These are phyloP conservation scores for Andrena fulva DNA, from an alignment of 2,888 invertebrate species.

Conservation along the genomic window DNA sequence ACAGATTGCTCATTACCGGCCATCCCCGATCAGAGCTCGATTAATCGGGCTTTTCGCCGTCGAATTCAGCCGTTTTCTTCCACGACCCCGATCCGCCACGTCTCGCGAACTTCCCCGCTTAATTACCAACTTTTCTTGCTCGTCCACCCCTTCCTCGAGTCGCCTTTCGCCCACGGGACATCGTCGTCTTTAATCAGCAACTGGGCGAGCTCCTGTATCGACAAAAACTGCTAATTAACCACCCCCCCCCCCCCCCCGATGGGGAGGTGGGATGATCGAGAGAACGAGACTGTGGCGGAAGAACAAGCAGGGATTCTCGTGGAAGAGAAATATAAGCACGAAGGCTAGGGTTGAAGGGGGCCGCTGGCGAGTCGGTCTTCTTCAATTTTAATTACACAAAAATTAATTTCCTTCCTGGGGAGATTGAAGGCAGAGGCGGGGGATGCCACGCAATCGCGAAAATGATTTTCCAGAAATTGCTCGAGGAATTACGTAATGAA, in stretches of 20 bases:
- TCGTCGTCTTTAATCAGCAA: background rate
- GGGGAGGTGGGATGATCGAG: background rate
- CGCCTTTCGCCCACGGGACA: background rate
- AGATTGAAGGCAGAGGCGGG: background rate
- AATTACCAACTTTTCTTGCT: slow-evolving; percentile 26
- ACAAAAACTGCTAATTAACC: slow-evolving; percentile 9
- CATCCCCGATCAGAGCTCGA: slow-evolving; percentile 26
- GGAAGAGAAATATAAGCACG: too few species aligned
- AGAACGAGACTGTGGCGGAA: background rate
- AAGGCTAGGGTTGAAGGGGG: too few species aligned
- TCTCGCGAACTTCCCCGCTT: slow-evolving; percentile 6
- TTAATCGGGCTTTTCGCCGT: slow-evolving; percentile 34
- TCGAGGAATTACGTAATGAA: slow-evolving; percentile 13
- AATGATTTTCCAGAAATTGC: slow-evolving; percentile 8
- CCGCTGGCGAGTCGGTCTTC: too few species aligned
- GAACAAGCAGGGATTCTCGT: background rate
- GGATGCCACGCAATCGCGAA: background rate
- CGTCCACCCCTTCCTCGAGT: background rate
- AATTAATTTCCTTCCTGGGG: background rate
- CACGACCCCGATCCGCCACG: slow-evolving; percentile 1
- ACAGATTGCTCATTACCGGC: slow-evolving; percentile 42
- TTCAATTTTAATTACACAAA: slow-evolving; percentile 1
- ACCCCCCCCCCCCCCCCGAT: background rate
- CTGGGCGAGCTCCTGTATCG: background rate
- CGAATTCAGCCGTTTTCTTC: slow-evolving; percentile 20